These are phyloP conservation scores for Poecile atricapillus DNA, from an alignment of 2,113 vertebrate genomes.

Conservation along the genomic window DNA sequence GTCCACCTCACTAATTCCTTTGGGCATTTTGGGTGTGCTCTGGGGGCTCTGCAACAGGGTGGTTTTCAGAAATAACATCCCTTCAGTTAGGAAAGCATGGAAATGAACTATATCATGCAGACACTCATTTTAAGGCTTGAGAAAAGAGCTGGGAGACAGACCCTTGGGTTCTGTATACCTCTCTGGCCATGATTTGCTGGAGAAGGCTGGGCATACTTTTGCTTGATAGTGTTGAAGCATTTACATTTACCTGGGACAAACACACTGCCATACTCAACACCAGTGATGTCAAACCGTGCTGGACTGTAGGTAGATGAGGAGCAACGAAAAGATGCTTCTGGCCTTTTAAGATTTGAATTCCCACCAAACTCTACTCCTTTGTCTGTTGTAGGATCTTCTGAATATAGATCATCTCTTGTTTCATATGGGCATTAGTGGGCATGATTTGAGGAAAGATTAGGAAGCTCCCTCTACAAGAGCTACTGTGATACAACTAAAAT, in stretches of 20 bases:
- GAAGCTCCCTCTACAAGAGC: not conserved
- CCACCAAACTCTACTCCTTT: not conserved
- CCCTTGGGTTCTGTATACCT: not conserved
- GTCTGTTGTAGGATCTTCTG: not conserved
- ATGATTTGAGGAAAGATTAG: not conserved
- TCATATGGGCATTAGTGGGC: not conserved
- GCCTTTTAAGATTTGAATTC: not conserved
- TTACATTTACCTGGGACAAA: not conserved
- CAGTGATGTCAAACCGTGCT: not conserved
- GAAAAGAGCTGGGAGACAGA: not conserved
- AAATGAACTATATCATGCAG: not conserved
- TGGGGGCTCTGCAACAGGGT: not conserved
- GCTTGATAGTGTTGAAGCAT: not conserved
- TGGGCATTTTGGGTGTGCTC: not conserved
- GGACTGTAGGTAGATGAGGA: not conserved
- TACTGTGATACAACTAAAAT: not conserved
- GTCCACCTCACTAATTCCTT: not conserved
- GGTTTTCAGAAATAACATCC: not conserved
- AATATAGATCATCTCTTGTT: not conserved
- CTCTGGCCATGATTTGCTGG: not conserved
- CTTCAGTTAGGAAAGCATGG: not conserved
- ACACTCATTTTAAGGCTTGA: not conserved
- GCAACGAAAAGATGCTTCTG: not conserved
- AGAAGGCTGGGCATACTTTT: not conserved
- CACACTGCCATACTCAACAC: not conserved